Percentiles rank a stretch among this genome's conserved stretches.
Conservation (phyloP, 2,797 vertebrate genomes). For the Spinus pinus region DNA sequence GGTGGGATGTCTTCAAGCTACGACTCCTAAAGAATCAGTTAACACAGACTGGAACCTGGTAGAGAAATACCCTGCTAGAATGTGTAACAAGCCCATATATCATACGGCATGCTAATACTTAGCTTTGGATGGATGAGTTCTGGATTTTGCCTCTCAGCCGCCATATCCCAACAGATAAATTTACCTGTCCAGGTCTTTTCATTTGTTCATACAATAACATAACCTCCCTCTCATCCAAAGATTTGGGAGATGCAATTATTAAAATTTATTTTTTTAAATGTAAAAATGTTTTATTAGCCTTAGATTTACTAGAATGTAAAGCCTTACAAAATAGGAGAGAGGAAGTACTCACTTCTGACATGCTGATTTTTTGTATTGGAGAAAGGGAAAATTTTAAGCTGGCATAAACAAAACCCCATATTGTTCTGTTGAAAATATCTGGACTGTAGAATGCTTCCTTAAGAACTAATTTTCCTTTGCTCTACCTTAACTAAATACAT, state of each 20-base stretch:
- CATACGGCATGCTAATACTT: neutral
- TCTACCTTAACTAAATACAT: neutral
- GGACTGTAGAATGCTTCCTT: neutral
- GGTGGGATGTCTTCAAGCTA: neutral
- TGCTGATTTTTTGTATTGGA: neutral
- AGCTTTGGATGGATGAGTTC: neutral
- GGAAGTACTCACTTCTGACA: neutral
- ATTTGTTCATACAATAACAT: neutral
- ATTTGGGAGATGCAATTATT: neutral
- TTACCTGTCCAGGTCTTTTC: neutral
- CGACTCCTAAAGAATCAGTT: neutral
- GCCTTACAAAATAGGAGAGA: neutral
- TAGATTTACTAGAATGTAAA: neutral
- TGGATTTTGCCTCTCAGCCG: neutral
- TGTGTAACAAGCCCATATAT: neutral
- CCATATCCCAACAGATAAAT: neutral
- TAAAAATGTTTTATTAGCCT: neutral
- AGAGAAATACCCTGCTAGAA: neutral
- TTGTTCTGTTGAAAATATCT: neutral
- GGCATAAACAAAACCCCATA: neutral
- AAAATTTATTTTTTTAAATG: fast-evolving
- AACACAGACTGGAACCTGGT: neutral
- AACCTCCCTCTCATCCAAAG: neutral
- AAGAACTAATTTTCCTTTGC: neutral
- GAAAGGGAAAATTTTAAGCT: neutral